Conservation (phyloP, 1,140 invertebrate genomes). For the Ruditapes philippinarum region DNA sequence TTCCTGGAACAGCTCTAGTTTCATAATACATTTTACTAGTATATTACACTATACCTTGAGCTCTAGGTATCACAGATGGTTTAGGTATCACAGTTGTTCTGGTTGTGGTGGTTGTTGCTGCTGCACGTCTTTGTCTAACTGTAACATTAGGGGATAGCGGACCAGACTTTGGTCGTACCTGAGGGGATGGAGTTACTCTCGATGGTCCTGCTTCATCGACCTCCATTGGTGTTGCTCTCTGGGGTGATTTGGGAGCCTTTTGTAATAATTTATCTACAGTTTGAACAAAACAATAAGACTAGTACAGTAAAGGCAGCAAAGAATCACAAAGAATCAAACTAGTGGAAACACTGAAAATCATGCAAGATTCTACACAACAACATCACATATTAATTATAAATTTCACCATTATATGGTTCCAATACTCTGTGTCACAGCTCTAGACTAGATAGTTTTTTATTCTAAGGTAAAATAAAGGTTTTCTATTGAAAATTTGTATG, state of each 20-base stretch:
- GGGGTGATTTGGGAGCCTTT: constrained; percentile 1
- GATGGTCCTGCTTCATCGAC: background rate
- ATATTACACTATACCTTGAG: constrained; percentile 19
- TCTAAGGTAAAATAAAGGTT: no score
- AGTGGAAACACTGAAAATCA: constrained; percentile 4
- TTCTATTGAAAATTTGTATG: no score
- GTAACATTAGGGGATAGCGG: constrained; percentile 50
- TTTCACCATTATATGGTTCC: no score
- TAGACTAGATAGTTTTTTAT: no score
- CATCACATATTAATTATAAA: no score
- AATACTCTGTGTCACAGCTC: no score
- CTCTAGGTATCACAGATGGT: constrained; percentile 52
- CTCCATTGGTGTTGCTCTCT: background rate
- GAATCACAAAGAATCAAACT: no score
- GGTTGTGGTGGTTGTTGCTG: background rate
- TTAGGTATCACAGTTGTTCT: constrained; percentile 56
- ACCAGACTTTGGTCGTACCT: background rate
- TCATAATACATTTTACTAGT: no score
- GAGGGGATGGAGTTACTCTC: background rate
- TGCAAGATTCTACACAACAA: background rate
- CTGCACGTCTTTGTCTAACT: constrained; percentile 10
- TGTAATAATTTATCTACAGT: constrained; percentile 71
- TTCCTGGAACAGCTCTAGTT: no score
- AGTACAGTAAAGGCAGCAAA: no score
- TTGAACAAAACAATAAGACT: constrained; percentile 28